phyloP scores from a whole-genome alignment of 2,888 invertebrate species.

The Diaphora mendica region DNA sequence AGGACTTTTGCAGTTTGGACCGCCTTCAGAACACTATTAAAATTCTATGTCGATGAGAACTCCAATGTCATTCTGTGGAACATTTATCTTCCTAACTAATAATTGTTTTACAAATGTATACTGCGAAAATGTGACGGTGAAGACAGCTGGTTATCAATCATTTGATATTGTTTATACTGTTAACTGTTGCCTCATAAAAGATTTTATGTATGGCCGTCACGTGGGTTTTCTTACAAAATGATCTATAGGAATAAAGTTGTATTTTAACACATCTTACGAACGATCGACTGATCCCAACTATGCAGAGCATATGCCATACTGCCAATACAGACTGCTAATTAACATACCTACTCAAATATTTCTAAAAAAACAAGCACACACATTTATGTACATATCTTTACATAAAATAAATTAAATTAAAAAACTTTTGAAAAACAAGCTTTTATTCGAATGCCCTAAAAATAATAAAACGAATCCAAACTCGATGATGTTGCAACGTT shows the following conservation, averaged over 20 bases:
- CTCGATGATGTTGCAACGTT: no score
- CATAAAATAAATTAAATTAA: no score
- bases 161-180: background rate
- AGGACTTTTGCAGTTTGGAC: background rate
- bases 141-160: background rate
- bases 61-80: background rate
- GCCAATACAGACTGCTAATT: no score
- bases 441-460: no score
- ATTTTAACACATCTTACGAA: no score
- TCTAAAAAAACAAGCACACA: no score
- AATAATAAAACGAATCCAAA: no score
- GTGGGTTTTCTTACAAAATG: background rate
- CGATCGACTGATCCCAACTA: no score
- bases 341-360: no score
- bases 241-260: background rate
- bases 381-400: no score
- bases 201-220: background rate
- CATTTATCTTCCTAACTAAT: background rate
- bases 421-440: no score
- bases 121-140: background rate
- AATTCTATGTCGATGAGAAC: background rate
- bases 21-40: background rate
- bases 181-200: background rate
- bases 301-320: no score
- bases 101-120: background rate